Base-by-base conservation (phyloP, 2,797 vertebrate genomes). In the Silurus aristotelis region DNA sequence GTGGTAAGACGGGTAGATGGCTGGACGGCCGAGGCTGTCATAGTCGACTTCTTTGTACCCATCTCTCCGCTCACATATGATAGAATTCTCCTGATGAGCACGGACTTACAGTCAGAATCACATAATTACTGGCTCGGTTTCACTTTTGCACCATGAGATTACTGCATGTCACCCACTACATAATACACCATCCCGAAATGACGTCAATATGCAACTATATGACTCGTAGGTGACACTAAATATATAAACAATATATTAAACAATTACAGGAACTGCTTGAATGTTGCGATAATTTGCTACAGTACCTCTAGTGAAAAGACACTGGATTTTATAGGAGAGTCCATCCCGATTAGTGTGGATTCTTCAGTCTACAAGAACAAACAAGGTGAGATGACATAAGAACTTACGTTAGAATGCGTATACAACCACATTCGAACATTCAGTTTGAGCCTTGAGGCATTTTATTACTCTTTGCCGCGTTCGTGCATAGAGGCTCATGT, bases 11-110 rank as follows among this genome's bases (percentile, higher is more conserved):
- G 67, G 38, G 79, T 84, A 76, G 55, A 95, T 58, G 15, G 92
- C 89, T 0, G 95, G 90, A 63, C 94, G 92, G 22, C 94, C 81
- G 2, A 96, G 92, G 7, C 95, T 94, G 86, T 98, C 96, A 93
- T 90, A 81, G 46, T 93, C 92, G 61, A 56, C 61, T 0, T 85
- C 77, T 60, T 46, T 14, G 6, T 55, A 20, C 22, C 76, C 60
- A 12, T 63, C 31, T 15, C 58, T 85, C 25, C 38, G 48, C 2
- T 85, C 76, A 56, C 56, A 84, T 1, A 85, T 12, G 2, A 4
- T 58, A 7, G 87, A 85, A 56, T 43, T 66, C 56, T 88, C 81
- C 88, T 89, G 19, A 13, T 15, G 80, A 83, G 31, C 10, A 25
- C 66, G 20, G 27, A 27, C 27, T n/a, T 83, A 58, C 20, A 68